These are phyloP conservation scores for Decapterus maruadsi DNA, from an alignment of 2,797 vertebrate species.

Conservation along the genomic window DNA sequence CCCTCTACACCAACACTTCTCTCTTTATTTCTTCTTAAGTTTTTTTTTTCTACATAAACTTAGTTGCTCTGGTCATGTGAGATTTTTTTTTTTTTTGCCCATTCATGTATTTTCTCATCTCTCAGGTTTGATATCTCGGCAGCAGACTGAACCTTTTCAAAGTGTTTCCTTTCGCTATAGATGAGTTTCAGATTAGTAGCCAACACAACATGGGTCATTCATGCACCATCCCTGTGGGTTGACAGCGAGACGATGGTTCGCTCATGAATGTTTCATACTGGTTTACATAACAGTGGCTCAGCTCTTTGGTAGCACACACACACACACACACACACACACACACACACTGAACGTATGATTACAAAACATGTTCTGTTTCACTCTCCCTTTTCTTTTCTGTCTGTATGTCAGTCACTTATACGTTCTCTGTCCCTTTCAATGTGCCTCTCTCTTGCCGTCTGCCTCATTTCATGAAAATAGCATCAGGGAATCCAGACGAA, in stretches of 20 bases:
- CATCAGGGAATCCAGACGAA: slow-evolving; percentile 22
- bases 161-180: slow-evolving; percentile 40
- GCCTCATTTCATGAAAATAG: slow-evolving; percentile 48
- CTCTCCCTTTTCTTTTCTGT: slow-evolving; percentile 12
- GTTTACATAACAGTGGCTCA: slow-evolving; percentile 75
- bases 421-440: slow-evolving; percentile 39
- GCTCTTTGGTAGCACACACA: slow-evolving; percentile 54
- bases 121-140: slow-evolving; percentile 35
- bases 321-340: not conserved
- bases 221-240: slow-evolving; percentile 45
- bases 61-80: slow-evolving; percentile 31
- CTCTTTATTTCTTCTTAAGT: slow-evolving; percentile 38
- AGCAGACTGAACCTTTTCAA: slow-evolving; percentile 34
- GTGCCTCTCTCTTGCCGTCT: slow-evolving; percentile 13
- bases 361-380: slow-evolving; percentile 49
- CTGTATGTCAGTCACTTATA: slow-evolving; percentile 22
- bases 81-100: slow-evolving; percentile 38
- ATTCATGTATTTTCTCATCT: slow-evolving; percentile 23
- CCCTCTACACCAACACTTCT: slow-evolving; percentile 23
- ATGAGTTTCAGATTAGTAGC: slow-evolving; percentile 60
- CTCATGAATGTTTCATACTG: slow-evolving; percentile 76
- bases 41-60: slow-evolving; percentile 50
- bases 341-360: slow-evolving; percentile 52
- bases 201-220: slow-evolving; percentile 62
- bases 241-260: slow-evolving; percentile 51